phyloP scores from a whole-genome alignment of 1,140 invertebrate genomes.

The Atta texana region DNA sequence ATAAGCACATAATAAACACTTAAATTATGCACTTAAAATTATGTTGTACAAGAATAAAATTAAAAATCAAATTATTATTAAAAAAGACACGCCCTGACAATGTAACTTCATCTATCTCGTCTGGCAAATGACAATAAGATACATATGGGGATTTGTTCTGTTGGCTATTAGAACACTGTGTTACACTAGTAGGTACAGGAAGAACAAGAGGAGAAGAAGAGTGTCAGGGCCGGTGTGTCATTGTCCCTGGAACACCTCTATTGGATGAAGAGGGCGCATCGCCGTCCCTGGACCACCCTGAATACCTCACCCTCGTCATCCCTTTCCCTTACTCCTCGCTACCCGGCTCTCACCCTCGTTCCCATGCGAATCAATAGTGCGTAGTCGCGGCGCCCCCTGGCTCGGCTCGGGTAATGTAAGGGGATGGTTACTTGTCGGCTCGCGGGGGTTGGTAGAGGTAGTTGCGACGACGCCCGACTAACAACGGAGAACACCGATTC shows the following conservation, averaged over 20 bases:
- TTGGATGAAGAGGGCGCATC: slow-evolving; percentile 61
- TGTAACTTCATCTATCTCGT: not conserved
- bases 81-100: not conserved
- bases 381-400: slow-evolving; percentile 82
- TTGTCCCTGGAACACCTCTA: slow-evolving; percentile 63
- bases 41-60: not conserved
- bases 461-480: slow-evolving; percentile 78
- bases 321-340: slow-evolving; percentile 54
- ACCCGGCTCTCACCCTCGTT: slow-evolving; percentile 75
- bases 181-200: slow-evolving; percentile 27
- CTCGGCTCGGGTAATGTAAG: slow-evolving; percentile 73
- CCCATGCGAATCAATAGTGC: slow-evolving; percentile 85
- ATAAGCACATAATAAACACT: not conserved
- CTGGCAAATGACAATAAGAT: not conserved
- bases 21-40: not conserved
- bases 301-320: slow-evolving; percentile 71
- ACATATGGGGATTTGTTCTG: slow-evolving; percentile 34
- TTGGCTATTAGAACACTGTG: slow-evolving; percentile 3
- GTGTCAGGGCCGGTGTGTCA: slow-evolving; percentile 69
- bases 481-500: slow-evolving; percentile 76
- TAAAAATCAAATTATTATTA: slow-evolving; percentile 8
- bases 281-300: slow-evolving; percentile 71
- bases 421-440: slow-evolving; percentile 69
- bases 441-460: slow-evolving; percentile 39
- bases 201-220: not conserved